Base-by-base conservation (phyloP, 2,797 vertebrate genomes). In the Sphenopsis melanotis region DNA sequence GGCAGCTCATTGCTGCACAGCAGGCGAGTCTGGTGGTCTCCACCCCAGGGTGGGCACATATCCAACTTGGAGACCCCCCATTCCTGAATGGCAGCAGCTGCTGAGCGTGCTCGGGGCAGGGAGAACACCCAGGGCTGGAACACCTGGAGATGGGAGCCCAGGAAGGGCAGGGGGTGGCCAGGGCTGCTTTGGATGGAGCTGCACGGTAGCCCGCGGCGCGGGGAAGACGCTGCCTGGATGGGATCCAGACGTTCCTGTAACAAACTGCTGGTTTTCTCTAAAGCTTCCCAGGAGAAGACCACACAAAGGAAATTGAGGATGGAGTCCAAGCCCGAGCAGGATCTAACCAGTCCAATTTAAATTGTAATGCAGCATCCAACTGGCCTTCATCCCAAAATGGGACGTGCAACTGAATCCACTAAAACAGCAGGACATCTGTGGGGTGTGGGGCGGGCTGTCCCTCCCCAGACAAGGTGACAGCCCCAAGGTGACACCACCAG, bases 101-200 rank as follows among this genome's bases (percentile, higher is more conserved):
- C 37, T 9, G 42, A 17, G 27, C 0, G 0, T 44, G 60, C 37
- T 15, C 3, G 1, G 24, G 41, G 37, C 16, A 20, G 15, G 50
- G 87, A 72, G 30, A 69, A 37, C 42, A 22, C 18, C 27, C 6
- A 1, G 78, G 49, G 44, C 26, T 18, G 41, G 41, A 44, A 44
- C 53, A n/a, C 13, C 23, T 1, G 0, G 59, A 50, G 42, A 2
- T 6, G 30, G 39, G 39, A 16, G 65, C 32, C 16, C 3, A 6
- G 37, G 34, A 26, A 36, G 37, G 49, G 27, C 13, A n/a, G 12
- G 57, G 69, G 50, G 27, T 50, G 32, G 29, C 24, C 68, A 59
- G n/a, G 2, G 4, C 23, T 74, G 2, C 37, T 61, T 24, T n/a
- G 24, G 49, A 1, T 30, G 24, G 49, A 1, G 0, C n/a, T 3